phyloP scores from a whole-genome alignment of 2,113 vertebrate genomes.

The Sardina pilchardus region DNA sequence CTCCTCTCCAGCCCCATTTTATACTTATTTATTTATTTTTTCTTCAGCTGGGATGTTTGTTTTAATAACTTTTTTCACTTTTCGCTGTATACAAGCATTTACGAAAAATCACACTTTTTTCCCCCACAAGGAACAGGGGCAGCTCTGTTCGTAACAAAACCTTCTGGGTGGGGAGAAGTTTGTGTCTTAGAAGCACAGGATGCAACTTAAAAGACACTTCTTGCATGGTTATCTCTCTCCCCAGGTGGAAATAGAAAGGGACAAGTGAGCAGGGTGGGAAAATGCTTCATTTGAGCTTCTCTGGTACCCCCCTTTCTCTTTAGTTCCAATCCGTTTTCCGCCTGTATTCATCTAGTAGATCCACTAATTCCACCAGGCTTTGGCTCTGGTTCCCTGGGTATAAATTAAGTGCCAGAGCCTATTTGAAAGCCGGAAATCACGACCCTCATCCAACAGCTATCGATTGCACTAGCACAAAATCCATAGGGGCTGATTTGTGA shows the following conservation, averaged over 20 bases:
- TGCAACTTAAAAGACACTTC: neutral
- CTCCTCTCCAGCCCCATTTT: neutral
- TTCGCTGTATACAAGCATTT: conserved; percentile 5
- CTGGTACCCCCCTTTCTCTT: neutral
- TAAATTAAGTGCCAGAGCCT: conserved; percentile 77
- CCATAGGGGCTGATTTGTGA: conserved; percentile 87
- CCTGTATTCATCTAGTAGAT: conserved; percentile 41
- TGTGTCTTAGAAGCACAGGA: neutral
- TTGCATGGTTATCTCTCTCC: conserved; percentile 17
- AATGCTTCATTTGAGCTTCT: neutral
- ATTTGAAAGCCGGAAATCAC: conserved; percentile 78
- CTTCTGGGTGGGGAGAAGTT: neutral
- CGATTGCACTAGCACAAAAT: conserved; percentile 79
- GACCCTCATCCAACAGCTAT: conserved; percentile 79
- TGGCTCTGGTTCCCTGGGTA: conserved; percentile 67
- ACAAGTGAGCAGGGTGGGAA: neutral
- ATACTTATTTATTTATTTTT: neutral
- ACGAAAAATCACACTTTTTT: neutral
- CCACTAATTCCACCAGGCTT: conserved; percentile 46
- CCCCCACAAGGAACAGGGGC: neutral
- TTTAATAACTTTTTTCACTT: neutral
- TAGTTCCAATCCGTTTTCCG: conserved; percentile 36
- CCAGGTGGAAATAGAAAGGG: conserved; percentile 1
- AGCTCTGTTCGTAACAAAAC: neutral
- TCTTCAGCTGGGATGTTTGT: neutral